Base-by-base conservation (phyloP, 2,113 vertebrate genomes). In the Opisthocomus hoazin region DNA sequence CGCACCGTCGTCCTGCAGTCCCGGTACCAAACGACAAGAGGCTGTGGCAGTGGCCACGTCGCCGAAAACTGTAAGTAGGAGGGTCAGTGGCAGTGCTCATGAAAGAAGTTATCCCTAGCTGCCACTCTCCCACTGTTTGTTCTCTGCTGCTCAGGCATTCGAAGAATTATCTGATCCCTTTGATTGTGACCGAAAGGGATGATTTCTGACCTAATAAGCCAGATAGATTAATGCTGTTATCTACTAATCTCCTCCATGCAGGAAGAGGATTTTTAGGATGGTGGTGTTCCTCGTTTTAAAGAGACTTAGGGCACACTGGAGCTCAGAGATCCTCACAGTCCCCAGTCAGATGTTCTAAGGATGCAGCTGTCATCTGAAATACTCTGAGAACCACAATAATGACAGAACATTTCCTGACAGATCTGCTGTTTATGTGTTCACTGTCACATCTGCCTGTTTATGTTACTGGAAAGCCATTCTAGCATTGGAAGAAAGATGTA, bases 51-150 rank as follows among this genome's bases (percentile, higher is more conserved):
- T 84, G 16, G 66, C 86, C 60, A 84, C 74, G 41, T 98, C 98
- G 7, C 97, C 97, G 0, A 98, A 98, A 96, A 96, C 98, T 89
- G 98, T 98, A 97, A 98, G 98, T 98, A 85, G 56, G 51, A 27
- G 4, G 5, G 29, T 43, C 39, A 54, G 27, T 34, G 36, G 24
- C n/a, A 66, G 27, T 14, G 43, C 11, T 43, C 36, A 27, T 71
- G 50, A 73, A 76, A 77, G 36, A 89, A 66, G 19, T 69, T 79
- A 57, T 46, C 19, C 61, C 29, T 37, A 45, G 45, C n/a, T 75
- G 70, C 53, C 14, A 6, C 26, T 61, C 24, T 89, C 26, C 26
- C 18, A 12, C 75, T 74, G 30, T 71, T 88, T 61, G 12, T 63
- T 95, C 51, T 70, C 27, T 48, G 20, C 50, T 81, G 30, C 60